These are phyloP conservation scores for Bhutanitis thaidina DNA, from an alignment of 2,888 invertebrate genomes.

Conservation along the genomic window DNA sequence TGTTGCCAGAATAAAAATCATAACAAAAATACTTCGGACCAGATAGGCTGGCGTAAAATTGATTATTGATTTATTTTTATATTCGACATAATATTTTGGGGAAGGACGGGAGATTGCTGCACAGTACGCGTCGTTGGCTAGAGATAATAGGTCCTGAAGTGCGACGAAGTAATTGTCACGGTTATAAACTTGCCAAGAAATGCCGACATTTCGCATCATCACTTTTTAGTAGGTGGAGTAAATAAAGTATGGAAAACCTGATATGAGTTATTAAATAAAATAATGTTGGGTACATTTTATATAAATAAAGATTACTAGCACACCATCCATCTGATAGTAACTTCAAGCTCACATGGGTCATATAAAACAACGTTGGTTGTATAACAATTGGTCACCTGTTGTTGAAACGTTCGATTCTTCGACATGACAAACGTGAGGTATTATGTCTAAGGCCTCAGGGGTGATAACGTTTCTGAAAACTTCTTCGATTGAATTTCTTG, in stretches of 20 bases:
- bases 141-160: conserved; percentile 48
- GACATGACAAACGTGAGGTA: too few relatives aligned
- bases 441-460: too few relatives aligned
- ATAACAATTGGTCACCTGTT: too few relatives aligned
- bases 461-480: too few relatives aligned
- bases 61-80: conserved; percentile 70
- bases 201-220: conserved; percentile 3
- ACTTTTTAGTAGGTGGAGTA: background rate
- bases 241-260: background rate
- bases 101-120: conserved; percentile 28
- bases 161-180: conserved; percentile 48
- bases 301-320: too few relatives aligned
- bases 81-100: conserved; percentile 34
- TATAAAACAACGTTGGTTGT: too few relatives aligned
- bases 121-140: conserved; percentile 36
- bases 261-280: too few relatives aligned
- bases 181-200: conserved; percentile 33
- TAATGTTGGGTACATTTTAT: too few relatives aligned
- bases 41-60: conserved; percentile 69
- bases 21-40: conserved; percentile 54
- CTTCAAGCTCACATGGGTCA: too few relatives aligned
- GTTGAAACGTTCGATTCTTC: too few relatives aligned
- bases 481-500: too few relatives aligned
- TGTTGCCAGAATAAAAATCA: conserved; percentile 58
- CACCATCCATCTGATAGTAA: too few relatives aligned